These are phyloP conservation scores for Ploceus nigricollis DNA, from an alignment of 2,113 vertebrate genomes.

Conservation along the genomic window DNA sequence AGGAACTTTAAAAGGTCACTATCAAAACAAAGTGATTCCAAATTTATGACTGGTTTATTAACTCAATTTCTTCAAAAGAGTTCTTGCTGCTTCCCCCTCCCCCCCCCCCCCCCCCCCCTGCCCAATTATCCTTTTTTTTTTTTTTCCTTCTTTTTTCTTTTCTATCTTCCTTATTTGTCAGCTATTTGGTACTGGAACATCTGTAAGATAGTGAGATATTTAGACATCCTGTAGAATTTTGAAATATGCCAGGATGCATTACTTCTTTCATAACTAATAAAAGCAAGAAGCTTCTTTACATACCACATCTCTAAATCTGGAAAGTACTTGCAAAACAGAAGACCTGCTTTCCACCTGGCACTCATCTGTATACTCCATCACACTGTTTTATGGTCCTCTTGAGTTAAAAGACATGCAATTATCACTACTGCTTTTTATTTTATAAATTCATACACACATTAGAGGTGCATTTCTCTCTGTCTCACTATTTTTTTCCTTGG, in stretches of 20 bases:
- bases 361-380: neutral
- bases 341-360: neutral
- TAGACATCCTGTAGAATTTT: neutral
- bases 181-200: neutral
- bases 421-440: slow-evolving; percentile 26
- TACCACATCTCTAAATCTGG: neutral
- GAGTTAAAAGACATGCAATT: slow-evolving; percentile 43
- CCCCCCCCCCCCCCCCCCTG: too few species aligned
- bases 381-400: slow-evolving; percentile 23
- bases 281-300: neutral
- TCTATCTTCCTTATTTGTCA: neutral
- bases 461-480: neutral
- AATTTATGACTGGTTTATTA: neutral
- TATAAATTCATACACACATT: neutral
- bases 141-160: rapidly evolving
- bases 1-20: slow-evolving; percentile 26
- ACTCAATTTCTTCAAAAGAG: neutral
- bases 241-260: neutral
- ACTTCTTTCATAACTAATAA: neutral
- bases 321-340: neutral
- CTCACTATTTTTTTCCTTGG: neutral
- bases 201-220: neutral
- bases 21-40: neutral
- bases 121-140: rapidly evolving
- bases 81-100: neutral